Evolutionary conservation across 2,113 vertebrate genomes (phyloP).

Genomic region (Megatriorchis doriae): DNA sequence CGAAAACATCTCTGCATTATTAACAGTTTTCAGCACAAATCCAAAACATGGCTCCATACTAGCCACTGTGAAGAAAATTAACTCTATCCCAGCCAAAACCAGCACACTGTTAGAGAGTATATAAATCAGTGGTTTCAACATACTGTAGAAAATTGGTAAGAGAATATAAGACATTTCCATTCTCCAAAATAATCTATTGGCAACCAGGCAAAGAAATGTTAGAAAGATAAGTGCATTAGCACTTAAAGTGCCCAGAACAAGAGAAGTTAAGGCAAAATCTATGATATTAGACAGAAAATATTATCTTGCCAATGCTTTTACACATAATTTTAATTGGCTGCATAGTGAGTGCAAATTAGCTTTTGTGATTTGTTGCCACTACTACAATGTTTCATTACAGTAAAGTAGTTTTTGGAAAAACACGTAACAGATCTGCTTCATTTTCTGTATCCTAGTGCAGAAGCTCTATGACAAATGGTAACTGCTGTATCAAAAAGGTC

Average conservation of each 20-base stretch:
- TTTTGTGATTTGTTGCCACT: constrained; percentile 30
- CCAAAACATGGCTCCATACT: too few relatives aligned
- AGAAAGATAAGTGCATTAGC: constrained; percentile 5
- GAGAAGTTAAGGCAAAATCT: constrained; percentile 26
- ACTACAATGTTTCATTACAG: constrained; percentile 23
- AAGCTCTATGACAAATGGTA: constrained; percentile 6
- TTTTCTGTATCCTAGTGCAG: not conserved
- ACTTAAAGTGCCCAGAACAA: not conserved
- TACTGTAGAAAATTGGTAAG: not conserved
- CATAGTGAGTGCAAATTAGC: constrained; percentile 31
- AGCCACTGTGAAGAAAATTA: too few relatives aligned
- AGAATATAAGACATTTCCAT: not conserved
- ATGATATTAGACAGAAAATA: constrained; percentile 25
- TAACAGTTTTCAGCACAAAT: too few relatives aligned
- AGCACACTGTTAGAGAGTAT: not conserved
- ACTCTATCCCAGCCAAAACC: too few relatives aligned
- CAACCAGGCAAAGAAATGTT: not conserved
- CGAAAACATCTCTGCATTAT: too few relatives aligned
- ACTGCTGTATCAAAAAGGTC: not conserved
- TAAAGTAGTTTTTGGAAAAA: not conserved
- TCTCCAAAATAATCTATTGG: not conserved
- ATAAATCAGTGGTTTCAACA: not conserved
- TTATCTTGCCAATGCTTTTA: constrained; percentile 33
- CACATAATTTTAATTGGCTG: constrained; percentile 42
- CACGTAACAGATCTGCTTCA: not conserved